Base-by-base conservation (phyloP, 2,113 vertebrate species). In the Malurus cyaneus region DNA sequence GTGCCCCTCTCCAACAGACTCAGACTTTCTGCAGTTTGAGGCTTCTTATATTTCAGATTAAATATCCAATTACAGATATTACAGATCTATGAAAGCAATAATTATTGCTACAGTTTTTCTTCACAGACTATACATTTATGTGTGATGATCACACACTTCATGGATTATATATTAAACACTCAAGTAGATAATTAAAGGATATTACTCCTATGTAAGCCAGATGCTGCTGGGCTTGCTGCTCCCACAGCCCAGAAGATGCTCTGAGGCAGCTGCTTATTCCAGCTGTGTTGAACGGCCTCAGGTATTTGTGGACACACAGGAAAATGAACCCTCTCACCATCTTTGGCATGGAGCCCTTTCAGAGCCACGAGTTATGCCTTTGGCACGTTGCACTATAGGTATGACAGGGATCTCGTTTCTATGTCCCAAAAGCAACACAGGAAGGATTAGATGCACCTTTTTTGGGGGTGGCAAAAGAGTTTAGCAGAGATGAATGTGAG, bases 221-320 rank as follows among this genome's bases (percentile, higher is more conserved):
- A 71, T 71, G 72, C 52, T 56, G 28, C 83, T 91, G 70, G 81
- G 78, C 53, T 89, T 64, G 47, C 42, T 91, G 81, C 41, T 82
- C 32, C 57, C 31, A 17, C 26, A 79, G 88, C 42, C 73, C 2
- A 1, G 67, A 54, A 76, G 65, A 39, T 39, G 21, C 19, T 74
- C 36, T 5, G 5, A 87, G 21, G 34, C 41, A 88, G 60, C 25
- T 71, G 52, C 64, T 34, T 50, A 18, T 73, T 80, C 46, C 1
- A 0, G 16, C 26, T 32, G 1, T 0, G 0, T 56, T 3, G 0
- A 81, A 50, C 28, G 60, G 39, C 24, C 60, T 78, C 14, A 2
- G 14, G 18, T 13, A 11, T 52, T 81, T 74, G 14, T 60, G 70
- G 84, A 49, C 28, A 49, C 32, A 14, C 7, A n/a, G 14, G 24